These are phyloP conservation scores for Centroberyx gerrardi DNA, from an alignment of 2,797 vertebrate genomes.

Conservation along the genomic window DNA sequence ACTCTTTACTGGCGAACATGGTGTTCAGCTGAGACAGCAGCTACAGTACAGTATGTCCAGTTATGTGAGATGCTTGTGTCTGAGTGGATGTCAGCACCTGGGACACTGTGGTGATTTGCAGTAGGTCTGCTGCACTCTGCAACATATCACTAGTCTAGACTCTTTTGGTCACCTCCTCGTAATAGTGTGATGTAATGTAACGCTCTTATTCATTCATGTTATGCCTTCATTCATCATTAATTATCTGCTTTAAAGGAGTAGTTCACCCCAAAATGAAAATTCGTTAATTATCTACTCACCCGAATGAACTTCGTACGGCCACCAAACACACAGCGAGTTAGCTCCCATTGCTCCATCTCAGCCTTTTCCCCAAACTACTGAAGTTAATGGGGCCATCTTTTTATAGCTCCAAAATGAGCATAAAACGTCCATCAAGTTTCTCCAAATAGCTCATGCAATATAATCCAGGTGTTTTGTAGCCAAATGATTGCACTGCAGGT, in stretches of 20 bases:
- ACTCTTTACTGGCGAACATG: not conserved
- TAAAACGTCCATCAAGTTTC: constrained; percentile 39
- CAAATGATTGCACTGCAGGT: too few relatives aligned
- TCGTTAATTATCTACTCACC: constrained; percentile 5
- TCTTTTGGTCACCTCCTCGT: not conserved
- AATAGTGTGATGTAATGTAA: not conserved
- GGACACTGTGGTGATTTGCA: too few relatives aligned
- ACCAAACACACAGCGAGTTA: constrained; percentile 14
- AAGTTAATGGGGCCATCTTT: constrained; percentile 17
- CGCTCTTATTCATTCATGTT: constrained; percentile 7
- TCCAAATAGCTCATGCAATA: not conserved
- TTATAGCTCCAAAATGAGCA: not conserved
- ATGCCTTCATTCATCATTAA: constrained; percentile 7
- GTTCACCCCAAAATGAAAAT: not conserved
- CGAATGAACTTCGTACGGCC: not conserved
- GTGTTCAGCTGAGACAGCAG: constrained; percentile 9
- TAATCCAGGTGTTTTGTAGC: too few relatives aligned
- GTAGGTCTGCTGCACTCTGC: too few relatives aligned
- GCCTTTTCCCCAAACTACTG: constrained; percentile 2
- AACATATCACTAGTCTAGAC: too few relatives aligned
- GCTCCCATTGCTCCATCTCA: constrained; percentile 22
- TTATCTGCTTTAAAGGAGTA: constrained; percentile 1
- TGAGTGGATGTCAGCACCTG: not conserved
- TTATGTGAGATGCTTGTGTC: not conserved
- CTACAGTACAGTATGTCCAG: not conserved